Percentiles rank a stretch among this genome's conserved stretches.
These are phyloP conservation scores for Calliopum simillimum DNA, from an alignment of 2,888 invertebrate species.

Conservation along the genomic window DNA sequence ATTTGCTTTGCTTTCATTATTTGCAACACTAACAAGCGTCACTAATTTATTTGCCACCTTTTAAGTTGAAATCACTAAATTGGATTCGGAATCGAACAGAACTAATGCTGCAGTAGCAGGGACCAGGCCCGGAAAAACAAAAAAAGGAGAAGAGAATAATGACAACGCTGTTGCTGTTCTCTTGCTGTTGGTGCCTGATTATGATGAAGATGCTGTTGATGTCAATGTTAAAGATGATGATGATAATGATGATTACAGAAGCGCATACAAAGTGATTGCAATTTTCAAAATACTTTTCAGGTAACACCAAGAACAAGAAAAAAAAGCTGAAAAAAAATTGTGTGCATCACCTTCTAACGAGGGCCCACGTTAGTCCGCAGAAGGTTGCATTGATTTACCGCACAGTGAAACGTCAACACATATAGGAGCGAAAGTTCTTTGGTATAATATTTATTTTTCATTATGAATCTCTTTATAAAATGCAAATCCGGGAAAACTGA, in stretches of 20 bases:
- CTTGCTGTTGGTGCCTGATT: too few relatives aligned
- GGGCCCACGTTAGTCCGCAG: not conserved
- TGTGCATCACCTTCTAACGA: slow-evolving; percentile 3
- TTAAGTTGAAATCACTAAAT: not conserved
- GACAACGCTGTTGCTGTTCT: too few relatives aligned
- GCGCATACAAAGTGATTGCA: not conserved
- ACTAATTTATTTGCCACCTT: slow-evolving; percentile 28
- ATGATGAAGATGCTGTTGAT: not conserved
- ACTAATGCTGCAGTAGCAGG: slow-evolving; percentile 9
- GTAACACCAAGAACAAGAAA: not conserved
- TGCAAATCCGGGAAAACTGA: too few relatives aligned
- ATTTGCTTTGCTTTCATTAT: not conserved
- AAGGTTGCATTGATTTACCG: too few relatives aligned
- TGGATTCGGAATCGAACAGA: slow-evolving; percentile 1
- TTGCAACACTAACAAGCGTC: slow-evolving; percentile 16
- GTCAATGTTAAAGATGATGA: not conserved
- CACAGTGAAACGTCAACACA: too few relatives aligned
- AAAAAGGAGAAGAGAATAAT: not conserved
- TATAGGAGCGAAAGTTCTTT: too few relatives aligned
- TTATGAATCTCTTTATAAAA: too few relatives aligned
- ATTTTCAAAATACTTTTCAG: not conserved
- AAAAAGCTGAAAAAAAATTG: not conserved
- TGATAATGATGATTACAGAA: slow-evolving; percentile 1
- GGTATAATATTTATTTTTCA: too few relatives aligned
- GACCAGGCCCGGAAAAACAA: too few relatives aligned